Evolutionary conservation across 2,113 vertebrate species (phyloP).

Genomic region (Anhinga rufa): DNA sequence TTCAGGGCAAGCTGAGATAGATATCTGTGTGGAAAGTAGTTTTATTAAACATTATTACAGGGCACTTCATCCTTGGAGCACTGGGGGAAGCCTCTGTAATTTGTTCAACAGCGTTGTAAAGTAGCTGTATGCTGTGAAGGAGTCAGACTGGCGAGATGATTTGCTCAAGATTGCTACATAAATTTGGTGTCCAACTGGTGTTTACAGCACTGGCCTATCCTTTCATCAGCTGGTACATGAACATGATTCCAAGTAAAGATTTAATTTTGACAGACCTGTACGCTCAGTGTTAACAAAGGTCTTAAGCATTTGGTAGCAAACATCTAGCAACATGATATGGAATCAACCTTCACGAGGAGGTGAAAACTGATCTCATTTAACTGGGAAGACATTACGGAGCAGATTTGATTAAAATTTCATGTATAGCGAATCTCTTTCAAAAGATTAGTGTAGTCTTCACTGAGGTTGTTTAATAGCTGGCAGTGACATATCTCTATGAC

Average conservation of each 20-base stretch:
- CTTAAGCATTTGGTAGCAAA: background rate
- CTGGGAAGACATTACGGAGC: background rate
- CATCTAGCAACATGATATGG: background rate
- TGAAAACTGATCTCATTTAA: conserved; percentile 3
- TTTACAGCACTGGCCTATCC: background rate
- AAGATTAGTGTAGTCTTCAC: background rate
- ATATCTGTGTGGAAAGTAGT: background rate
- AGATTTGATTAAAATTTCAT: conserved; percentile 32
- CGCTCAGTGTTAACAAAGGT: background rate
- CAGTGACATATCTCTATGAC: background rate
- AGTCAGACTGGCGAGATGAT: background rate
- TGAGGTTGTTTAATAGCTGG: background rate
- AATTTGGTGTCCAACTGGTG: background rate
- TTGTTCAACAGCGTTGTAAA: background rate
- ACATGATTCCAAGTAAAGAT: background rate
- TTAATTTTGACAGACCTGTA: background rate
- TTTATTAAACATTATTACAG: background rate
- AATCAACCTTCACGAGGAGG: background rate
- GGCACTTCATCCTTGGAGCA: background rate
- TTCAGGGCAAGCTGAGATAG: background rate
- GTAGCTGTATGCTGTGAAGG: background rate
- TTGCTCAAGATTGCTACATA: background rate
- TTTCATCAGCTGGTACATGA: background rate
- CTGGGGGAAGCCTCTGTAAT: background rate
- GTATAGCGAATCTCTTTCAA: background rate